Percentiles rank a stretch among this genome's conserved stretches.
Conservation (phyloP, 2,113 vertebrate species). For the Monopterus albus region DNA sequence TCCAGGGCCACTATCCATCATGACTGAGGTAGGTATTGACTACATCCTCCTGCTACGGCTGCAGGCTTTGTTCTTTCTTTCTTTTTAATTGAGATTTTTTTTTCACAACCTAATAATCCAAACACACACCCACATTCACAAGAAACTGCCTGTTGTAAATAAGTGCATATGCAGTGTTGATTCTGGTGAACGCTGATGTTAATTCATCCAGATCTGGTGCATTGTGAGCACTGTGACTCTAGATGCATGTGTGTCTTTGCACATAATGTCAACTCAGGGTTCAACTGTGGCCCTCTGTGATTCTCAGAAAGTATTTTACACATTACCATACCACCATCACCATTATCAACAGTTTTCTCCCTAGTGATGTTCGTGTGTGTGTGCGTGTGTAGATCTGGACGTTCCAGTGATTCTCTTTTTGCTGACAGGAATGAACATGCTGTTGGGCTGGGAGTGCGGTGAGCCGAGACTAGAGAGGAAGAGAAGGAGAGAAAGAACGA, state of each 20-base stretch:
- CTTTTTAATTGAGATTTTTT: not conserved
- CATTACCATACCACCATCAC: slow-evolving; percentile 37
- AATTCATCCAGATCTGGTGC: slow-evolving; percentile 65
- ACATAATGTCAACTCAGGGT: slow-evolving; percentile 44
- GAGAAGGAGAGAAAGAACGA: slow-evolving; percentile 63
- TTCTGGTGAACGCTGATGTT: slow-evolving; percentile 62
- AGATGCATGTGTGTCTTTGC: slow-evolving; percentile 56
- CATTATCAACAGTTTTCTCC: too few species aligned
- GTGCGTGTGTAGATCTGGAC: slow-evolving; percentile 41
- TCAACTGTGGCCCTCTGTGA: slow-evolving; percentile 20
- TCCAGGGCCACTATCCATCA: slow-evolving; percentile 60
- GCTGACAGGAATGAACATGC: slow-evolving; percentile 76
- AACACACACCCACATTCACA: not conserved
- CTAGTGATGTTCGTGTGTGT: slow-evolving; percentile 6
- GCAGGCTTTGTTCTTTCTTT: slow-evolving; percentile 7
- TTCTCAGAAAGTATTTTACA: slow-evolving; percentile 41
- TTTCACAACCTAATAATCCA: slow-evolving; percentile 1
- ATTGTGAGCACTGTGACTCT: slow-evolving; percentile 67
- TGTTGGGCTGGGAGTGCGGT: slow-evolving; percentile 63
- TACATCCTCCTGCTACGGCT: not conserved
- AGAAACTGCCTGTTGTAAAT: slow-evolving; percentile 43
- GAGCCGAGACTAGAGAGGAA: slow-evolving; percentile 60
- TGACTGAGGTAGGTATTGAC: slow-evolving; percentile 59
- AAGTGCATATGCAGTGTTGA: slow-evolving; percentile 40
- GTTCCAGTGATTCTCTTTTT: slow-evolving; percentile 70